Conservation (phyloP, 2,888 invertebrate genomes). For the Tenthredo mesomela region DNA sequence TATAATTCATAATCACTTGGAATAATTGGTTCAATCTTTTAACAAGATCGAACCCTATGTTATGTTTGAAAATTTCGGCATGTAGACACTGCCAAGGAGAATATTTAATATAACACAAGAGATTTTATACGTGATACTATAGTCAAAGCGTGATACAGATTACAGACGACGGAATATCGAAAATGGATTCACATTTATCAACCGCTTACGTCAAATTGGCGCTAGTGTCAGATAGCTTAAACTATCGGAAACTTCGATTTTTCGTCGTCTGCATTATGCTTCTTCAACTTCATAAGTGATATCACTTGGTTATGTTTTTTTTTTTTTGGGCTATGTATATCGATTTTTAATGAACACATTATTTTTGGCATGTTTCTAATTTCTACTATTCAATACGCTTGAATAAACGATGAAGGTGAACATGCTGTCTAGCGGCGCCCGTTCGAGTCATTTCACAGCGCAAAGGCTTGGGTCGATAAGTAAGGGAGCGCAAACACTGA, state of each 20-base stretch:
- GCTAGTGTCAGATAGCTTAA: background rate
- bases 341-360: background rate
- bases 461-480: no score
- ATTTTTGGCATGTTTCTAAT: background rate
- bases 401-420: background rate
- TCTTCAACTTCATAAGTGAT: background rate
- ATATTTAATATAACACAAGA: background rate
- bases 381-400: background rate
- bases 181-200: background rate
- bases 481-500: no score
- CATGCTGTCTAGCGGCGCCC: background rate
- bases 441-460: background rate
- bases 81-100: background rate
- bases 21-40: slow-evolving; percentile 3
- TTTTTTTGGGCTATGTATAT: background rate
- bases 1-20: background rate
- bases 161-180: slow-evolving; percentile 13
- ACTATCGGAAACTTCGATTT: background rate
- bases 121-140: background rate
- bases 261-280: background rate
- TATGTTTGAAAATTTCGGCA: background rate
- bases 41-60: slow-evolving; percentile 7
- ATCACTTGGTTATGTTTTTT: no score
- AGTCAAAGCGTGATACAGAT: background rate
- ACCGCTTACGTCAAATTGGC: slow-evolving; percentile 16